Evolutionary conservation across 2,113 vertebrate genomes (phyloP).

Genomic region (Amphilophus citrinellus): DNA sequence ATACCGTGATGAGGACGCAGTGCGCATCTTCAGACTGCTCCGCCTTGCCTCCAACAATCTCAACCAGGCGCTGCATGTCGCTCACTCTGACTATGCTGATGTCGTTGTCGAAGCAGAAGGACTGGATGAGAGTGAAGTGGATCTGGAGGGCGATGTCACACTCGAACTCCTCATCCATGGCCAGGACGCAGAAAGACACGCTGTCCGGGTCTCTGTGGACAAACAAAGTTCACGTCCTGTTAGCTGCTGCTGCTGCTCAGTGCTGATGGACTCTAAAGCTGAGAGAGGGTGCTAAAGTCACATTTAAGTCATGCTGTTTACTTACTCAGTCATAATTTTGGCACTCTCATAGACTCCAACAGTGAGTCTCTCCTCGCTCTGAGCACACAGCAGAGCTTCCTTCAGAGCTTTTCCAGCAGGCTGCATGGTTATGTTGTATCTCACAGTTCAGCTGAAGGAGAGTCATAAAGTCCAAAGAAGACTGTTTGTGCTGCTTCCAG

Average conservation of each 20-base stretch:
- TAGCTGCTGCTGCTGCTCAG: no score
- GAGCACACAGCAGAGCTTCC: slow-evolving; percentile 87
- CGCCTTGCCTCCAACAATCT: slow-evolving; percentile 74
- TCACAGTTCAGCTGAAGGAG: slow-evolving; percentile 4
- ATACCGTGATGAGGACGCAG: slow-evolving; percentile 84
- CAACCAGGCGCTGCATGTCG: slow-evolving; percentile 56
- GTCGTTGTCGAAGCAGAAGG: slow-evolving; percentile 85
- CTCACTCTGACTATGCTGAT: not conserved
- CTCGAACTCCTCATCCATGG: slow-evolving; percentile 76
- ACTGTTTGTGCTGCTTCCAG: slow-evolving; percentile 35
- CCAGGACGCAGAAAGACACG: slow-evolving; percentile 81
- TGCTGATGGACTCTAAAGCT: no score
- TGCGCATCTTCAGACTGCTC: slow-evolving; percentile 79
- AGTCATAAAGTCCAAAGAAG: slow-evolving; percentile 11
- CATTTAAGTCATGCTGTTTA: slow-evolving; percentile 43
- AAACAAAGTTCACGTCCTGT: no score
- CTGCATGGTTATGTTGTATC: slow-evolving; percentile 80
- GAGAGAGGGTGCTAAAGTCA: no score
- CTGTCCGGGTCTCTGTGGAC: slow-evolving; percentile 80
- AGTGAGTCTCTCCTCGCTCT: slow-evolving; percentile 89
- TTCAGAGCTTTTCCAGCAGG: slow-evolving; percentile 89
- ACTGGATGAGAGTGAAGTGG: slow-evolving; percentile 87
- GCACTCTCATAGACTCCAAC: slow-evolving; percentile 95
- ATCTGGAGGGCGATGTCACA: slow-evolving; percentile 83
- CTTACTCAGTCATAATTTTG: slow-evolving; percentile 96